Evolutionary conservation across 2,888 invertebrate genomes (phyloP), one percentile per base, ranked within the genome.

Genomic region (Scotopteryx bipunctaria): DNA sequence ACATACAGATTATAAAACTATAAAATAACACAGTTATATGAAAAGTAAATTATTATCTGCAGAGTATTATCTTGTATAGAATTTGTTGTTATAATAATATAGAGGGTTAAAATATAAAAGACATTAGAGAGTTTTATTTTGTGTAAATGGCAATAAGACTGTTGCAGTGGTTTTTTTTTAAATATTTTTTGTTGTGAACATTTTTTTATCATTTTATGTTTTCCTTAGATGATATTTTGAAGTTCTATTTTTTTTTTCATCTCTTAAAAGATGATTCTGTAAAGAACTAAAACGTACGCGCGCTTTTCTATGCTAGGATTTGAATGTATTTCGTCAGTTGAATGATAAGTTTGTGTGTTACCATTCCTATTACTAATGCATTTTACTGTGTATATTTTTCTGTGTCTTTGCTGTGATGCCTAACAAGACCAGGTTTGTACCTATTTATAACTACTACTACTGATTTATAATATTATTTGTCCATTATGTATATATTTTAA

Each of bases 31-130:
- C 36, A 55, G 41, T 36, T 53, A 49, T 42, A 41, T 40, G 25
- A 48, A 35, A 11, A 70, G 63, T 71, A 67, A 65, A 69, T 69
- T 61, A 61, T 74, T 67, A 42, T 46, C 66, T 66, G 63, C 68
- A 73, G 64, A 79, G 67, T 78, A 81, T 77, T 78, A 75, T 71
- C 71, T 73, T 83, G 76, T 85, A 81, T 86, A 86, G 76, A 76
- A 48, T 63, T 79, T 80, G 76, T 83, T 86, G 69, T 71, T 78
- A 69, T 14, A n/a, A 40, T 85, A 81, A 73, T 79, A 83, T 83
- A 86, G 77, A 79, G 67, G 74, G 76, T 78, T 27, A 27, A 67
- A 73, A 29, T 29, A 21, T 19, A 8, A 48, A 72, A 71, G 54
- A 31, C 35, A 15, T 42, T 15, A 37, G 27, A 60, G 67, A 69